Evolutionary conservation across 2,797 vertebrate genomes (phyloP).

Genomic region (Hapalemur alaotrensis): DNA sequence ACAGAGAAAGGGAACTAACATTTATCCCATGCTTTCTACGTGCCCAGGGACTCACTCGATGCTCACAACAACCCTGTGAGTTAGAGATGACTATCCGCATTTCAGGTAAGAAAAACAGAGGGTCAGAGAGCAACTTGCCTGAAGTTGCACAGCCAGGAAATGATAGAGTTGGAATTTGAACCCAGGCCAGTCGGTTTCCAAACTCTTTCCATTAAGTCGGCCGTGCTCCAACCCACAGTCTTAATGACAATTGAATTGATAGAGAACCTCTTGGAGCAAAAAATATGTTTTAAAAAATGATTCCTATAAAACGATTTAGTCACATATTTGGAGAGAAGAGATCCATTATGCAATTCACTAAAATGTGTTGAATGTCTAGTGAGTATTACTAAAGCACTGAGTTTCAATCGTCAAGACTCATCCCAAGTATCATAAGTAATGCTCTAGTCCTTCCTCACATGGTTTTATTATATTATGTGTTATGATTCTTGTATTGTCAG

Average conservation of each 20-base stretch:
- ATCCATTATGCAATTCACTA: neutral
- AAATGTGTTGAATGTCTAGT: neutral
- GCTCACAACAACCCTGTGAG: neutral
- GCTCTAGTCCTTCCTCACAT: neutral
- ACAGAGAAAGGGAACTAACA: neutral
- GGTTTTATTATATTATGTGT: neutral
- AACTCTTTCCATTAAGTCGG: neutral
- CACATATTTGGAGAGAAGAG: slow-evolving; percentile 16
- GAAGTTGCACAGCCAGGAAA: slow-evolving; percentile 30
- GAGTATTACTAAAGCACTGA: neutral
- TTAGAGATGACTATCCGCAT: neutral
- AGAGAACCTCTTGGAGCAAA: neutral
- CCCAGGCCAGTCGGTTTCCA: neutral
- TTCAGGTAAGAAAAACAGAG: neutral
- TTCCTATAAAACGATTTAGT: neutral
- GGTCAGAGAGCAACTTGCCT: neutral
- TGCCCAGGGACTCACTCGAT: neutral
- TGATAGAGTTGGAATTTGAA: neutral
- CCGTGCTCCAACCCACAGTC: neutral
- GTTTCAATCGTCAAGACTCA: neutral
- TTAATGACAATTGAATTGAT: neutral
- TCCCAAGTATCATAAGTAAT: neutral
- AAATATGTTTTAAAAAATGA: neutral
- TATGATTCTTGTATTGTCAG: neutral
- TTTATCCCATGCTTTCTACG: neutral